A percentile compares a stretch with the other conserved stretches of the same genome.
phyloP scores from a whole-genome alignment of 1,140 invertebrate genomes.

The Achroia grisella region DNA sequence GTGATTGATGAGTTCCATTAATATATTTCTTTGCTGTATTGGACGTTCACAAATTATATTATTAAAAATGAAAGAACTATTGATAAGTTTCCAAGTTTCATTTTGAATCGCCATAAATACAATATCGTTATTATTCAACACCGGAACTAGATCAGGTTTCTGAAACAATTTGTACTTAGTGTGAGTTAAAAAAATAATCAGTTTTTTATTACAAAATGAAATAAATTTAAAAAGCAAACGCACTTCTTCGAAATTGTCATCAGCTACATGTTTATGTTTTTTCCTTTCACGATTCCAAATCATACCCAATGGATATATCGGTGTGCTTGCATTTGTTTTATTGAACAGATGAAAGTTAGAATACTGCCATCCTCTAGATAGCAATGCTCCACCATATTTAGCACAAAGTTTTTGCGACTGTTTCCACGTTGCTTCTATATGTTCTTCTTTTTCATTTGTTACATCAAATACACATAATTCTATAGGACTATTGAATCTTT shows the following conservation, averaged over 20 bases:
- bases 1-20: background rate
- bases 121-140: slow-evolving; percentile 13
- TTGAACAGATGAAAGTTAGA: slow-evolving; percentile 44
- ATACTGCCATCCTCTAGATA: slow-evolving; percentile 59
- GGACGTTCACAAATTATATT: slow-evolving; percentile 60
- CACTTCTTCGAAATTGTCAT: too few relatives aligned
- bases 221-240: too few relatives aligned
- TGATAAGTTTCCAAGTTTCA: slow-evolving; percentile 43
- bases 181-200: too few relatives aligned
- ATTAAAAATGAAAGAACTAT: slow-evolving; percentile 49
- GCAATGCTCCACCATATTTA: slow-evolving; percentile 38
- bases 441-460: slow-evolving; percentile 29
- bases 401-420: slow-evolving; percentile 50
- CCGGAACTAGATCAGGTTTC: background rate
- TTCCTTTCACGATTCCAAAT: too few relatives aligned
- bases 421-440: slow-evolving; percentile 52
- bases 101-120: slow-evolving; percentile 27
- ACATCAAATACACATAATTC: slow-evolving; percentile 41
- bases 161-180: background rate
- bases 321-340: slow-evolving; percentile 9
- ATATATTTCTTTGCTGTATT: slow-evolving; percentile 27
- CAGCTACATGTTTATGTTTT: too few relatives aligned
- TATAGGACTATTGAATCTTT: slow-evolving; percentile 46
- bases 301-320: slow-evolving; percentile 27
- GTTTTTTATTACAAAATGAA: too few relatives aligned